phyloP scores from a whole-genome alignment of 2,797 vertebrate species.

The Megaceryle alcyon region DNA sequence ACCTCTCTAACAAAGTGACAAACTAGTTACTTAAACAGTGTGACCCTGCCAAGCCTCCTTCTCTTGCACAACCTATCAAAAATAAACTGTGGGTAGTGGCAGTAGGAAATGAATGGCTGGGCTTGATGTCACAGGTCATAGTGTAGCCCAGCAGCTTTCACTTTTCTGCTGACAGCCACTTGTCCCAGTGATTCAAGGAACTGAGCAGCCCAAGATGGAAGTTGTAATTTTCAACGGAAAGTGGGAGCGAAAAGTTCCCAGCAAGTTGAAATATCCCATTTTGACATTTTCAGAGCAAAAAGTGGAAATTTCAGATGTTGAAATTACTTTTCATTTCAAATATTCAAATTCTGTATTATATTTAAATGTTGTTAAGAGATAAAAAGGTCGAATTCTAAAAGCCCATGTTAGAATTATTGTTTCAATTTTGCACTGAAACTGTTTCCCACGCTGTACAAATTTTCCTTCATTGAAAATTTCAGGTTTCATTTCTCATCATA shows the following conservation, averaged over 20 bases:
- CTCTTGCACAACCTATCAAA: neutral
- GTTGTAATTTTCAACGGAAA: neutral
- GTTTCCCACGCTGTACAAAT: conserved; percentile 54
- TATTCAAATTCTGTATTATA: conserved; percentile 61
- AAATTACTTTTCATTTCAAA: conserved; percentile 69
- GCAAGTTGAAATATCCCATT: conserved; percentile 38
- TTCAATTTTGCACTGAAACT: conserved; percentile 54
- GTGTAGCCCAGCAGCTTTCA: neutral
- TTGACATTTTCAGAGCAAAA: conserved; percentile 63
- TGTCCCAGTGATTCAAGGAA: neutral
- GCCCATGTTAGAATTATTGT: conserved; percentile 66
- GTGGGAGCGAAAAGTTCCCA: conserved; percentile 7
- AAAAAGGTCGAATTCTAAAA: conserved; percentile 70
- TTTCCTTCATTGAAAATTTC: conserved; percentile 64
- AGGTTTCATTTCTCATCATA: conserved; percentile 49
- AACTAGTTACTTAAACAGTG: neutral
- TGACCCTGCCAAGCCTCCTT: neutral
- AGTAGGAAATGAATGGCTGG: neutral
- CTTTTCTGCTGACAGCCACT: neutral
- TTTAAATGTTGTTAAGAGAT: conserved; percentile 63
- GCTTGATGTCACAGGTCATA: neutral
- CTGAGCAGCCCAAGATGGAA: neutral
- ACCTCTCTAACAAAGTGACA: neutral
- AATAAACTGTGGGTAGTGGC: neutral
- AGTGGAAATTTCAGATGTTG: conserved; percentile 56